Conservation (phyloP, 2,113 vertebrate species). For the Apus apus region DNA sequence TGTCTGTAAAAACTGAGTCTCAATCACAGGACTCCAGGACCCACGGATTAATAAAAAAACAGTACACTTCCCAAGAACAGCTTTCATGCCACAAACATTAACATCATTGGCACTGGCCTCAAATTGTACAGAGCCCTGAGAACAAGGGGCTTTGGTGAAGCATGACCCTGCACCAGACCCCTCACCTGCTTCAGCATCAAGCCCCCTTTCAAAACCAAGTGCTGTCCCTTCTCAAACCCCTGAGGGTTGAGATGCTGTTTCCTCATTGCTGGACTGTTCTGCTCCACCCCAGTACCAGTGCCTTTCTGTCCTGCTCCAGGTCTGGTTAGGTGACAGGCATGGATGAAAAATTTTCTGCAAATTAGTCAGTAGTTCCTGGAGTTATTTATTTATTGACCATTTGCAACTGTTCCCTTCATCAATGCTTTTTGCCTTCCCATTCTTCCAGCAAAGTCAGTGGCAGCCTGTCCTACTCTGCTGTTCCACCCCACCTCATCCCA, state of each 20-base stretch:
- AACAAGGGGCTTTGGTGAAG: neutral
- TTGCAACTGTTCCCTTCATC: neutral
- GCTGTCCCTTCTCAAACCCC: neutral
- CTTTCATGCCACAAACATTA: neutral
- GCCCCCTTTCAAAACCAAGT: neutral
- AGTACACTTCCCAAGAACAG: neutral
- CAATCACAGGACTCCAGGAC: neutral
- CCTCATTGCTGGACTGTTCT: neutral
- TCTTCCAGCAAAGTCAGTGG: neutral
- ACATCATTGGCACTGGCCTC: neutral
- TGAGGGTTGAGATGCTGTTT: neutral
- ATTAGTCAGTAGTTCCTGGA: neutral
- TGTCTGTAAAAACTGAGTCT: neutral
- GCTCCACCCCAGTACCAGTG: neutral
- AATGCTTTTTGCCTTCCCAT: neutral
- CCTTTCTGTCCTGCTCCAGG: neutral
- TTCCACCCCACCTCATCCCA: neutral
- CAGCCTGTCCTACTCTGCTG: neutral
- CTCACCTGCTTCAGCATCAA: neutral
- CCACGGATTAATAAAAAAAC: neutral
- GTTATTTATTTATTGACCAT: neutral
- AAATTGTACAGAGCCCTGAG: fast-evolving
- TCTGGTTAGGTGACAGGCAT: neutral
- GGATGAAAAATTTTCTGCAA: neutral
- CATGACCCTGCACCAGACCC: neutral